Conservation (phyloP, 2,888 invertebrate species). For the Phalera bucephala region DNA sequence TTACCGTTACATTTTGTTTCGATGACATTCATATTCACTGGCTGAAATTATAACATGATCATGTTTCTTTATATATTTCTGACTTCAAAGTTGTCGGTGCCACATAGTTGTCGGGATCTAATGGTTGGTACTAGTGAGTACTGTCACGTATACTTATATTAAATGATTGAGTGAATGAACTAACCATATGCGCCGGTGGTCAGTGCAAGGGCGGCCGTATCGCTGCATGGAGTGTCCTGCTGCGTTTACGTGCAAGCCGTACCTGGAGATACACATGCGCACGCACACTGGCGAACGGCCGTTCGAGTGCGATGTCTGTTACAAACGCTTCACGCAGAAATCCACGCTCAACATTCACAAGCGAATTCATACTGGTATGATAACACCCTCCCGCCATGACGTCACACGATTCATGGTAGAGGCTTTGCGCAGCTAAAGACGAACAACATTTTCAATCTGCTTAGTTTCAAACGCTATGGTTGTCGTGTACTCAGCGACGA, state of each 20-base stretch:
- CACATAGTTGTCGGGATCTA: constrained; percentile 48
- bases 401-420: constrained; percentile 8
- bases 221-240: constrained; percentile 83
- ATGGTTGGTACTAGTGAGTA: constrained; percentile 38
- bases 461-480: too few species aligned
- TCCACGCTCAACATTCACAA: constrained; percentile 84
- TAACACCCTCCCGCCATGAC: constrained; percentile 19
- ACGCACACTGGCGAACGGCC: constrained; percentile 82
- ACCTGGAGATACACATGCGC: constrained; percentile 85
- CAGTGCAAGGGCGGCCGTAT: constrained; percentile 82
- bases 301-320: constrained; percentile 83
- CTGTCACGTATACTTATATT: constrained; percentile 16
- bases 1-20: constrained; percentile 8
- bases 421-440: constrained; percentile 21
- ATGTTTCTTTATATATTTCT: constrained; percentile 14
- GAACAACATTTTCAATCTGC: constrained; percentile 38
- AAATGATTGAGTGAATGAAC: constrained; percentile 7
- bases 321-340: constrained; percentile 84
- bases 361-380: constrained; percentile 82
- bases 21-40: constrained; percentile 21
- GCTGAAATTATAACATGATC: constrained; percentile 10
- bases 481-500: too few species aligned
- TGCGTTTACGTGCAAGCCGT: constrained; percentile 84
- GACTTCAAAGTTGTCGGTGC: constrained; percentile 74
- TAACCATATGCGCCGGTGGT: constrained; percentile 41